Evolutionary conservation across 2,888 invertebrate species (phyloP), one percentile per base, ranked within the genome.

Genomic region (Byasa hedistus): DNA sequence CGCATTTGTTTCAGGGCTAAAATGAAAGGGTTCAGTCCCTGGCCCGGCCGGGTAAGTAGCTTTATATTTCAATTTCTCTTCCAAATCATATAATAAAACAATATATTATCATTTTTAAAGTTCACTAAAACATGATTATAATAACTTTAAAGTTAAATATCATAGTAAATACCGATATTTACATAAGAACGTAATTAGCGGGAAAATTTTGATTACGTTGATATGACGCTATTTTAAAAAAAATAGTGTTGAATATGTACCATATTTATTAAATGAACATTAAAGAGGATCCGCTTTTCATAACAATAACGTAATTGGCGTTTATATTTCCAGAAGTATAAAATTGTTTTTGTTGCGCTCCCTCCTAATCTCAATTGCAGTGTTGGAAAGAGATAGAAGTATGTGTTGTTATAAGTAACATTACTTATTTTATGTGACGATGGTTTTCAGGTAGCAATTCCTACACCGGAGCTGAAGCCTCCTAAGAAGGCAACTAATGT

Each of bases 1-100:
- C 60, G 72, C 78, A 68, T 81, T 91, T 91, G 90, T 91, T 91
- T 81, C 94, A 98, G 98, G 98, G 98, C 98, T 68, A 98, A 98
- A 94, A 98, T 98, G 98, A 98, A 98, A 93, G 97, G 98, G 76
- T 98, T 97, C 92, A 96, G 97, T 75, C 97, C 98, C 72, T 98
- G 98, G 98, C 98, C 98, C 71, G 98, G 97, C 91, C 96, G 97
- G 95, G 98, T 98, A 94, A 96, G 96, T 95, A 84, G 86, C 81
- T 79, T 81, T 76, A 72, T 75, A 80, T 80, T 77, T 75, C 72
- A 78, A 76, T 70, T 72, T 67, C 48, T 64, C 62, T 56, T 70
- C 21, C 64, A 58, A 64, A 61, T 58, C 15, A 48, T 44, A 12
- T 44, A 24, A 56, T 64, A 22, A 44, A 54, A 22, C 36, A 55